Evolutionary conservation across 2,113 vertebrate genomes (phyloP).

Genomic region (Jaculus jaculus): DNA sequence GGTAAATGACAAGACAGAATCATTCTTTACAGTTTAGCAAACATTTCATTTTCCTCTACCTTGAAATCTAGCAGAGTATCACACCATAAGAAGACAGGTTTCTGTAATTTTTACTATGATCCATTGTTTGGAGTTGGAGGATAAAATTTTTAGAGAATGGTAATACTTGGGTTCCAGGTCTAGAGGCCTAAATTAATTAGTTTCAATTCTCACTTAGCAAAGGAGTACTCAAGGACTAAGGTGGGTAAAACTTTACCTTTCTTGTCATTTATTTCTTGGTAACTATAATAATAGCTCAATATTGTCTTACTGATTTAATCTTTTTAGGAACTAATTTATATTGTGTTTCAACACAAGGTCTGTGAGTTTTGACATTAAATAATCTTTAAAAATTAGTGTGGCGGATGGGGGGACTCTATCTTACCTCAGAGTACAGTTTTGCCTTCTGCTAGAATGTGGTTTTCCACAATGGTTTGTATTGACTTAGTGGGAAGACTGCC

Average conservation of each 20-base stretch:
- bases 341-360: background rate
- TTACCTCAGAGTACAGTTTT: constrained; percentile 29
- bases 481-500: constrained; percentile 64
- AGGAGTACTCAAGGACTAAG: background rate
- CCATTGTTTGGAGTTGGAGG: background rate
- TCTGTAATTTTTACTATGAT: background rate
- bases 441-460: constrained; percentile 36
- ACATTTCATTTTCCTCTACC: background rate
- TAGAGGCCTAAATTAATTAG: background rate
- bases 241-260: background rate
- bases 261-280: background rate
- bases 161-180: background rate
- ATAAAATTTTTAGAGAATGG: background rate
- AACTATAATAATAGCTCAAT: background rate
- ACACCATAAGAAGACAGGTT: background rate
- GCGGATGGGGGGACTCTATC: background rate
- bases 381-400: background rate
- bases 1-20: background rate
- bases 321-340: background rate
- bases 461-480: constrained; percentile 3
- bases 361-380: constrained; percentile 15
- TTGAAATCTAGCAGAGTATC: background rate
- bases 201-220: background rate
- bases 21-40: background rate
- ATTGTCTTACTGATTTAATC: background rate